Evolutionary conservation across 2,888 invertebrate species (phyloP).

Genomic region (Drosophila mimetica): DNA sequence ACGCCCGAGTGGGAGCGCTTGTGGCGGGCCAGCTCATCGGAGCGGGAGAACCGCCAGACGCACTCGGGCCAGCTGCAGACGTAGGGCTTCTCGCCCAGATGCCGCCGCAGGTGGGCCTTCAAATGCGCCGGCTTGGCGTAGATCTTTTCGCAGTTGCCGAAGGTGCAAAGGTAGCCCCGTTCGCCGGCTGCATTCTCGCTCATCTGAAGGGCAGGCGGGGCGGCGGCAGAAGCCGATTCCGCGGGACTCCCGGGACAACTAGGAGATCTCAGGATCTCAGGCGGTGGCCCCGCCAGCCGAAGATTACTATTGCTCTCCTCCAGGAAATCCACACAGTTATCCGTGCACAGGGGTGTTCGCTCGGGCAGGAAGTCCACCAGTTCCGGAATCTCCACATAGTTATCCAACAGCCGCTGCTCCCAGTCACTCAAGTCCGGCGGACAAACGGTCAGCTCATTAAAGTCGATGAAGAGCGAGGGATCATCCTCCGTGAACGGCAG

Average conservation of each 20-base stretch:
- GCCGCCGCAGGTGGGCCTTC: constrained; percentile 93
- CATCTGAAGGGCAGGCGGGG: constrained; percentile 76
- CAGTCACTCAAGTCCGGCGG: constrained; percentile 79
- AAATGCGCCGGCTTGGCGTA: constrained; percentile 96
- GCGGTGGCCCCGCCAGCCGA: constrained; percentile 39
- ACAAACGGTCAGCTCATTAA: constrained; percentile 26
- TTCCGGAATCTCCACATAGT: constrained; percentile 83
- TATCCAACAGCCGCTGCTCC: constrained; percentile 82
- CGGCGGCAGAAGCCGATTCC: neutral
- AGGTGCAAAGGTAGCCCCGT: constrained; percentile 89
- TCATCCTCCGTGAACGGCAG: constrained; percentile 3
- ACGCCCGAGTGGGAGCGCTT: constrained; percentile 97
- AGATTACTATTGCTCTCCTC: constrained; percentile 84
- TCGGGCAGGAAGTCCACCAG: constrained; percentile 84
- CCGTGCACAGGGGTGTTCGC: constrained; percentile 86
- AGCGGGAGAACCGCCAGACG: constrained; percentile 96
- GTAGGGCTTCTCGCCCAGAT: constrained; percentile 92
- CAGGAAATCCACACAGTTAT: constrained; percentile 86
- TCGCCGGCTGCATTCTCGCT: constrained; percentile 78
- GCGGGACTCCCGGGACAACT: neutral
- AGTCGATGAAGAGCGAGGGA: constrained; percentile 24
- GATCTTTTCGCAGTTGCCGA: constrained; percentile 90
- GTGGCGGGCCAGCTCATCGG: constrained; percentile 96
- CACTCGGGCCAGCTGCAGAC: constrained; percentile 92
- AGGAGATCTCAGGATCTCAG: neutral